Conservation (phyloP, 1,140 invertebrate species). For the Penaeus japonicus region DNA sequence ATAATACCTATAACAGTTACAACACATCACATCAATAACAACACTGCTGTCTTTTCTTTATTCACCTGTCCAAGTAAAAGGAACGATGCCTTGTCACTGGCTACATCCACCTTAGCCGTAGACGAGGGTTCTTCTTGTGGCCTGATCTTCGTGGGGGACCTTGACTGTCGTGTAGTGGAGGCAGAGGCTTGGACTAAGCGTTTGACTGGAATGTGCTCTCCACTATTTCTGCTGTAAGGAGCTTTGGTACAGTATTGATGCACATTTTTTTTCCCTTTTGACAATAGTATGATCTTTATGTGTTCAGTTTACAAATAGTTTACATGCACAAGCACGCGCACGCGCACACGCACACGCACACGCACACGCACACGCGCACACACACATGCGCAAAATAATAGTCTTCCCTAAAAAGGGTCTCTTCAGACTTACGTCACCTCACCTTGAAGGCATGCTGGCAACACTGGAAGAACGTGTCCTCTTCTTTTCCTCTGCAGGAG, state of each 20-base stretch:
- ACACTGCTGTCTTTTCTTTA: background rate
- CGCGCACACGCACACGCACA: too few species aligned
- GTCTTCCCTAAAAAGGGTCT: background rate
- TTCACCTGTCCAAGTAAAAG: conserved; percentile 63
- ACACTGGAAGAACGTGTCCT: conserved; percentile 52
- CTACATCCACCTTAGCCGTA: background rate
- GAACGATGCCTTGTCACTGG: conserved; percentile 61
- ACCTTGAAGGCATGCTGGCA: conserved; percentile 30
- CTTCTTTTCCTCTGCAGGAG: conserved; percentile 46
- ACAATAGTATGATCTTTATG: background rate
- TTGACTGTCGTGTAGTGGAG: background rate
- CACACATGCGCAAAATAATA: too few species aligned
- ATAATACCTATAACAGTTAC: too few species aligned
- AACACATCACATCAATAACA: conserved; percentile 56
- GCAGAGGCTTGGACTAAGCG: background rate
- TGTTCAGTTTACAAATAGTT: too few species aligned
- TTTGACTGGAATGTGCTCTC: conserved; percentile 42
- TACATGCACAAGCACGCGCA: too few species aligned
- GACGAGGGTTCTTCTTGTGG: conserved; percentile 8
- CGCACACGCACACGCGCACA: too few species aligned
- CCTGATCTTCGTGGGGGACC: conserved; percentile 48
- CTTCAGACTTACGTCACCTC: background rate
- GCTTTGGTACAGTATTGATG: background rate
- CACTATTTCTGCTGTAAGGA: conserved; percentile 18
- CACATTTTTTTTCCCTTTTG: background rate